Evolutionary conservation across 2,797 vertebrate species (phyloP), one percentile per base, ranked within the genome.

Genomic region (Florisuga fusca): DNA sequence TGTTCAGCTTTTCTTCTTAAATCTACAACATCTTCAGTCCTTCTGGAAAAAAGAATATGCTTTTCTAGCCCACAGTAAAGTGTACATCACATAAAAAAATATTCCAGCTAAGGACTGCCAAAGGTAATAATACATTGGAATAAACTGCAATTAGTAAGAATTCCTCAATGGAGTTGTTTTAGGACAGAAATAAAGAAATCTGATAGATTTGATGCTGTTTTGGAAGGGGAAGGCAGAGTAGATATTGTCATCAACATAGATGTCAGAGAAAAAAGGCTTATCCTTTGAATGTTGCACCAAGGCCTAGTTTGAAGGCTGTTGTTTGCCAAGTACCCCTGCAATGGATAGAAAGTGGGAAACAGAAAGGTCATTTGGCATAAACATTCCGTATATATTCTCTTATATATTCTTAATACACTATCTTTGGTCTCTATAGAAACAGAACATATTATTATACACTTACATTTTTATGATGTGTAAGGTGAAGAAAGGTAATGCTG

Each of bases 1-100:
- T 96, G 89, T 91, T 95, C 69, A 93, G 38, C 67, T 93, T 72
- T 93, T 94, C 68, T 34, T 84, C 75, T 90, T 90, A 88, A 90
- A 92, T 75, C 88, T 86, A 46, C 87, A 77, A 15, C 41, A 73
- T 34, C 25, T 57, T 53, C 27, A 50, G 10, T 38, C 45, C 2
- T 29, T 23, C 13, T 4, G 8, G 17, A 61, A 75, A 90, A 66
- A 55, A 33, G 7, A 67, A 5, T 33, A n/a, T 34, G 3, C 2
- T 75, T 88, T 86, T 58, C 26, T 55, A 64, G 12, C 4, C 22
- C 18, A 31, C 22, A 22, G 15, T 72, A 87, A 80, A 45, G 26
- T 85, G 33, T 8, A 4, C 18, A n/a, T 63, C 85, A 20, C 19
- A 46, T 41, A 6, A 61, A 43, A 66, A 72, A 43, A 3, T 55